Percentiles rank a stretch among this genome's conserved stretches.
Conservation (phyloP, 35 echinoderm and acorn worm genomes). For the Lytechinus pictus region DNA sequence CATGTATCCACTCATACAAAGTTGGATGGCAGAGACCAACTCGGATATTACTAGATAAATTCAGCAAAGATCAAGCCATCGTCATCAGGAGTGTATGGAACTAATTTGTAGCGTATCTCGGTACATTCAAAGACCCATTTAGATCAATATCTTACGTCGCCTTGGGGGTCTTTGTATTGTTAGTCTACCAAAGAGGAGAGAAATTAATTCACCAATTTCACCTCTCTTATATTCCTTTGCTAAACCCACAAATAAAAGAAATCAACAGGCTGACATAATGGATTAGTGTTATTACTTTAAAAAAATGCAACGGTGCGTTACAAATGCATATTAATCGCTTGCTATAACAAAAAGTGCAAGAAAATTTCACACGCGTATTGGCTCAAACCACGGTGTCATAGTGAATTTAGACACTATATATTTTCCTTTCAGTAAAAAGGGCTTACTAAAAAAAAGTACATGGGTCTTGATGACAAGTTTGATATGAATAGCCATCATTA, state of each 20-base stretch:
- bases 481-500: too few relatives aligned
- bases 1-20: too few relatives aligned
- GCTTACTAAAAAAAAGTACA: too few relatives aligned
- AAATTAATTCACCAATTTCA: background rate
- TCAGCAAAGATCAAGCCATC: background rate
- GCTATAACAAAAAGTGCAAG: background rate
- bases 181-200: background rate
- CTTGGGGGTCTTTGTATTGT: background rate
- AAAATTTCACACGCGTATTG: background rate
- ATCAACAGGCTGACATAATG: background rate
- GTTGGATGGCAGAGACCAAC: too few relatives aligned
- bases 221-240: background rate
- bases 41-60: too few relatives aligned
- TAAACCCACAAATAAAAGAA: background rate
- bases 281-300: background rate
- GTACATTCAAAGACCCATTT: conserved; percentile 11
- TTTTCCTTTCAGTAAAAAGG: too few relatives aligned
- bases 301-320: background rate
- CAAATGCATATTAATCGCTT: background rate
- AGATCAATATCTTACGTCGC: background rate
- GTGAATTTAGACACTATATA: too few relatives aligned
- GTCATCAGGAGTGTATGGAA: background rate
- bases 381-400: background rate
- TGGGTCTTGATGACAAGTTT: too few relatives aligned
- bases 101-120: background rate